Percentiles rank a stretch among this genome's conserved stretches.
These are phyloP conservation scores for Cossypha caffra DNA, from an alignment of 2,797 vertebrate species.

Conservation along the genomic window DNA sequence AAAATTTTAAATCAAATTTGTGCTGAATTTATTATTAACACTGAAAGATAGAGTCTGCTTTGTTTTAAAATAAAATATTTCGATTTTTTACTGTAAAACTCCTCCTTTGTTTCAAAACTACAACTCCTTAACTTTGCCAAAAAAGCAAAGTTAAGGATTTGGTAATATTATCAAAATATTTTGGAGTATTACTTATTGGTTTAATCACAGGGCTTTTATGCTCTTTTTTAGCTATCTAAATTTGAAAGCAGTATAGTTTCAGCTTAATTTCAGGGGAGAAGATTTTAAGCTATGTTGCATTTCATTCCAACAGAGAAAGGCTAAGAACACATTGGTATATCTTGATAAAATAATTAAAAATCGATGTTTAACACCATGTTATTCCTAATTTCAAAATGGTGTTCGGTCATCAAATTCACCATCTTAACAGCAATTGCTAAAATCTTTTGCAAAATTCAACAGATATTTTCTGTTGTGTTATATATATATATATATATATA, in stretches of 20 bases:
- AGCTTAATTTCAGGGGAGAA: neutral
- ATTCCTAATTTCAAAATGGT: neutral
- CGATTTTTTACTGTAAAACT: neutral
- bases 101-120: neutral
- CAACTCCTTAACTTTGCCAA: too few species aligned
- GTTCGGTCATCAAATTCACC: neutral
- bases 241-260: neutral
- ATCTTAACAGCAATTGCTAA: neutral
- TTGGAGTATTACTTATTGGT: neutral
- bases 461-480: neutral
- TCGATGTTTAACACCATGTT: rapidly evolving
- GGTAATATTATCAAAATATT: neutral
- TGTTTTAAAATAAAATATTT: neutral
- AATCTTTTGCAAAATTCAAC: neutral
- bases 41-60: neutral
- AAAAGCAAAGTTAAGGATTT: neutral
- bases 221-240: neutral
- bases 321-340: neutral
- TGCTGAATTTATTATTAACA: neutral
- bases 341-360: neutral
- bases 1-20: neutral
- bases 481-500: neutral
- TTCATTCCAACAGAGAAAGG: neutral
- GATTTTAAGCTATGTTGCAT: neutral
- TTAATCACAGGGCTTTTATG: neutral